These are phyloP conservation scores for Drosophila hydei DNA, from an alignment of 1,140 invertebrate species.

Conservation along the genomic window DNA sequence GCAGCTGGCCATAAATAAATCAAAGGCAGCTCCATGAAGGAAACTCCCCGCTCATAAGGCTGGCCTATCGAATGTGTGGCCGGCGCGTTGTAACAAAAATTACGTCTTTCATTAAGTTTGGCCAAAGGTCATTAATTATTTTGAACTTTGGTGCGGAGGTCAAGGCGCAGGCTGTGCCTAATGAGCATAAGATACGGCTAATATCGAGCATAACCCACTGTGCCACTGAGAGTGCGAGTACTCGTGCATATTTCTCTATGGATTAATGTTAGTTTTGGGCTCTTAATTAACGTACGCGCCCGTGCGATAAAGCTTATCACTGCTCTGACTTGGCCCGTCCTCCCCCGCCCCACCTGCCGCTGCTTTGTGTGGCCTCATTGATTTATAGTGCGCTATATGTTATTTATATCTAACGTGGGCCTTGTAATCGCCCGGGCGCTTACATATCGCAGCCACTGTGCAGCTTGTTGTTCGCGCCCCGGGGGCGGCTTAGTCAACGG, in stretches of 20 bases:
- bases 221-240: slow-evolving; percentile 6
- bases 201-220: slow-evolving; percentile 11
- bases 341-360: not conserved
- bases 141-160: slow-evolving; percentile 75
- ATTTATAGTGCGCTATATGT: slow-evolving; percentile 77
- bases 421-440: slow-evolving; percentile 61
- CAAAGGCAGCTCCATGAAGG: slow-evolving; percentile 32
- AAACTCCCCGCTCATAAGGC: slow-evolving; percentile 55
- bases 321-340: slow-evolving; percentile 1
- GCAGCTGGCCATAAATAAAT: slow-evolving; percentile 76
- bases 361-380: slow-evolving; percentile 41
- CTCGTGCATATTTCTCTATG: slow-evolving; percentile 46
- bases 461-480: slow-evolving; percentile 29
- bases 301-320: slow-evolving; percentile 79
- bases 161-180: slow-evolving; percentile 78
- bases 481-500: slow-evolving; percentile 41
- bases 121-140: slow-evolving; percentile 80
- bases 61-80: not conserved
- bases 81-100: slow-evolving; percentile 44
- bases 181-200: slow-evolving; percentile 77
- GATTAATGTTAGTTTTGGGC: slow-evolving; percentile 74
- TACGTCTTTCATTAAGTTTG: slow-evolving; percentile 81
- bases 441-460: slow-evolving; percentile 60
- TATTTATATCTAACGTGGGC: slow-evolving; percentile 64
- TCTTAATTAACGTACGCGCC: slow-evolving; percentile 77